Evolutionary conservation across 1,140 invertebrate species (phyloP), one percentile per base, ranked within the genome.

Genomic region (Ostrea edulis): DNA sequence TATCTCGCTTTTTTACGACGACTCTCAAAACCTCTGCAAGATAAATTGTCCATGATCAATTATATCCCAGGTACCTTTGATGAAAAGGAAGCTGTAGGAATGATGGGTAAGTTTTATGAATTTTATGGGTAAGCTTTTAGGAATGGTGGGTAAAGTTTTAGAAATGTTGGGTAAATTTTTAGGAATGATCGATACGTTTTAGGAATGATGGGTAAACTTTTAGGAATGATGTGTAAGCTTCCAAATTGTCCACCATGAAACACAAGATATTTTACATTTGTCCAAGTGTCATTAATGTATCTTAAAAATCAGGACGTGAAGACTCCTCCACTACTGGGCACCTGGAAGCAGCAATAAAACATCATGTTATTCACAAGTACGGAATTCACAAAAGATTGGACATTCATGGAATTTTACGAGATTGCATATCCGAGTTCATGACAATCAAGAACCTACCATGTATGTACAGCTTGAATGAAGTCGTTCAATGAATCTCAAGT

Each of bases 21-120:
- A 51, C 51, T 89, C 44, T 71, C 88, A 51, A 68, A 86, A 71
- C 29, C 82, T 14, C 35, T 84, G 29, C 85, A 86, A 52, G 65
- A 68, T 25, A 86, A 86, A 58, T 68, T 89, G 4, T 85, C 84
- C n/a, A 77, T 84, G 9, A 62, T 89, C 5, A 68, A 82, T 17
- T 89, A 89, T 17, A 89, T 89, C 51, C 88, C 88, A 29, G 88
- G 88, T 25, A 86, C 88, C 25, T 89, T 89, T 29, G 51, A 82
- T 55, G 35, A 54, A 53, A 52, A 77, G 20, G 82, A 87, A 44
- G 86, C 82, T 44, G 14, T 83, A 9, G 58, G 12, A 17, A 65
- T 87, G 5, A 20, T 87, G 11, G 82, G 86, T 87, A 84, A 62
- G 55, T n/a, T 44, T 44, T 44, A 44, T 44, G 35, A 44, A 44